Evolutionary conservation across 2,888 invertebrate species (phyloP).

Genomic region (Conchocele bisecta): DNA sequence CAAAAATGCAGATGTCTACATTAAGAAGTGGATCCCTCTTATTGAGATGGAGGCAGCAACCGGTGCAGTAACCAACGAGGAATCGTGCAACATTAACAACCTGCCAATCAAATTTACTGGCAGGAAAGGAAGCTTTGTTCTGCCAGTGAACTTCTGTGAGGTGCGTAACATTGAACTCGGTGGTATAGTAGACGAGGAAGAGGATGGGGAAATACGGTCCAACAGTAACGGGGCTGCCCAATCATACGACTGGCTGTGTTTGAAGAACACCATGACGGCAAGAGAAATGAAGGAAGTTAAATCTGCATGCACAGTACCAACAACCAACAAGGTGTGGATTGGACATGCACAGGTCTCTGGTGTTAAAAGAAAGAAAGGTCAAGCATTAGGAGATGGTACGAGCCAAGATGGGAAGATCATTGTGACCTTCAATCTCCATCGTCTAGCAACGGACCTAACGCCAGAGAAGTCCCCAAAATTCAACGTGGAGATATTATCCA

Average conservation of each 20-base stretch:
- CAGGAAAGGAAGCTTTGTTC: conserved; percentile 53
- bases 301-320: background rate
- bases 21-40: conserved; percentile 63
- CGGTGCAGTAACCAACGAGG: conserved; percentile 49
- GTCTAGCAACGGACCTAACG: background rate
- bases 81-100: conserved; percentile 56
- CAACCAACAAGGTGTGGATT: conserved; percentile 11
- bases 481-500: conserved; percentile 36
- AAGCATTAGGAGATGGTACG: no score
- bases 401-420: conserved; percentile 2
- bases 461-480: conserved; percentile 1
- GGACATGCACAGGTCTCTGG: conserved; percentile 24
- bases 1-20: conserved; percentile 33
- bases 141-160: conserved; percentile 48
- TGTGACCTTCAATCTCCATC: conserved; percentile 20
- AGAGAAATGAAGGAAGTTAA: background rate
- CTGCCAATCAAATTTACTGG: conserved; percentile 52
- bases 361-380: conserved; percentile 25
- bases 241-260: conserved; percentile 29
- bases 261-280: conserved; percentile 10
- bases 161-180: conserved; percentile 63
- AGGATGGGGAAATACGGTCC: no score
- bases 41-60: conserved; percentile 68
- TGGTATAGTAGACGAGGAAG: conserved; percentile 37
- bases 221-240: background rate